phyloP scores from a whole-genome alignment of 2,797 vertebrate genomes.

The Argentina silus region DNA sequence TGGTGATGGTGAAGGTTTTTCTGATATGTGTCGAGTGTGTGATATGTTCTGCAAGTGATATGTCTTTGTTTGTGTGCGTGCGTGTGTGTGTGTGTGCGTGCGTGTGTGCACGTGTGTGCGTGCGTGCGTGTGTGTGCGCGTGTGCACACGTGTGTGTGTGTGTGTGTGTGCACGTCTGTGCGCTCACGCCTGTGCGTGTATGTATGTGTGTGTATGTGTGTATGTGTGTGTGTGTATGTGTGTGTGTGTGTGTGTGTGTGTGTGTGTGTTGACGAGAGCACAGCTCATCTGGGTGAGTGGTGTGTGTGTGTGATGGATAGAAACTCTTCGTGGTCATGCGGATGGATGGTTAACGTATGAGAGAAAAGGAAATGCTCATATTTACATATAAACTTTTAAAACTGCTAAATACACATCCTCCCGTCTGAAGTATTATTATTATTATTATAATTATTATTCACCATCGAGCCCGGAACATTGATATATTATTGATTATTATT shows the following conservation, averaged over 20 bases:
- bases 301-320: constrained; percentile 62
- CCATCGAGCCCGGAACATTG: constrained; percentile 78
- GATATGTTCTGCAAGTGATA: constrained; percentile 46
- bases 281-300: constrained; percentile 68
- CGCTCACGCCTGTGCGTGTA: constrained; percentile 28
- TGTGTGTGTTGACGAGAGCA: constrained; percentile 56
- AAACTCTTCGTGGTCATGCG: constrained; percentile 71
- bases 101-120: constrained; percentile 9
- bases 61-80: constrained; percentile 33
- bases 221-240: constrained; percentile 13
- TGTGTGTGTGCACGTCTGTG: constrained; percentile 49
- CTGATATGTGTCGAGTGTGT: constrained; percentile 46
- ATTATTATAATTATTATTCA: constrained; percentile 69
- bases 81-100: constrained; percentile 13
- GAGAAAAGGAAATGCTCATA: constrained; percentile 76
- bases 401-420: constrained; percentile 80
- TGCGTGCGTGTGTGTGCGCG: constrained; percentile 12
- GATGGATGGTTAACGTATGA: constrained; percentile 59
- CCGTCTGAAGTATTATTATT: constrained; percentile 44
- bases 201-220: constrained; percentile 16
- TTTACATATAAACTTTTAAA: constrained; percentile 84
- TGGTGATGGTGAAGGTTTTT: constrained; percentile 18
- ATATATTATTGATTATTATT: constrained; percentile 84
- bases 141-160: constrained; percentile 18
- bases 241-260: constrained; percentile 17